These are phyloP conservation scores for Dynastes maya DNA, from an alignment of 2,888 invertebrate species.

Conservation along the genomic window DNA sequence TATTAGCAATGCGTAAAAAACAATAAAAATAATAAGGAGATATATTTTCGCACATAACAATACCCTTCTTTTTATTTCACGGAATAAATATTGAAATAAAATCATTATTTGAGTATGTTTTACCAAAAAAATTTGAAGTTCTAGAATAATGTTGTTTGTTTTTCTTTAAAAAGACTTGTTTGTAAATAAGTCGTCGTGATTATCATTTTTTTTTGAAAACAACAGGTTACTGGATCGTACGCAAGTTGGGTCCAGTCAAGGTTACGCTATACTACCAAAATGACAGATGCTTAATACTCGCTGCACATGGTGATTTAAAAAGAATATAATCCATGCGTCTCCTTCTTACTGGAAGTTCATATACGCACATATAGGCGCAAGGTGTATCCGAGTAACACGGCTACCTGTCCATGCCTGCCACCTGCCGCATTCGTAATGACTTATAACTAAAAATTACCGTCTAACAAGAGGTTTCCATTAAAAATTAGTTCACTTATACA, in stretches of 20 bases:
- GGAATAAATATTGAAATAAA: neutral
- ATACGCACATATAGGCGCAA: slow-evolving; percentile 57
- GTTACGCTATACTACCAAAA: slow-evolving; percentile 40
- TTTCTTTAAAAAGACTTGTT: neutral
- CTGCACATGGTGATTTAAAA: slow-evolving; percentile 57
- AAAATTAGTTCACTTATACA: slow-evolving; percentile 53
- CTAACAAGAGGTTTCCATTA: slow-evolving; percentile 61
- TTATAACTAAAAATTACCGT: slow-evolving; percentile 61
- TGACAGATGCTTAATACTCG: slow-evolving; percentile 57
- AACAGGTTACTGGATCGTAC: slow-evolving; percentile 25
- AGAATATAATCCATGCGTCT: slow-evolving; percentile 60
- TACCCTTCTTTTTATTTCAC: neutral
- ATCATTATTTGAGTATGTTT: no score
- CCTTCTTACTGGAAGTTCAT: slow-evolving; percentile 54
- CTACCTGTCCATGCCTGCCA: slow-evolving; percentile 64
- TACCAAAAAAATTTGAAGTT: no score
- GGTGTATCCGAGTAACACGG: slow-evolving; percentile 59
- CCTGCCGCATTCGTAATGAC: slow-evolving; percentile 62
- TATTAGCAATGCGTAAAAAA: slow-evolving; percentile 11
- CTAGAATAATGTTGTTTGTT: no score
- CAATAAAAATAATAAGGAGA: neutral
- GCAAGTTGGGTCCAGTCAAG: slow-evolving; percentile 50
- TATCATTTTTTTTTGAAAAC: neutral
- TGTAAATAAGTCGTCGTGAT: slow-evolving; percentile 24
- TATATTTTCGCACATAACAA: neutral